Evolutionary conservation across 2,797 vertebrate species (phyloP), one percentile per base, ranked within the genome.

Genomic region (Thalassophryne amazonica): DNA sequence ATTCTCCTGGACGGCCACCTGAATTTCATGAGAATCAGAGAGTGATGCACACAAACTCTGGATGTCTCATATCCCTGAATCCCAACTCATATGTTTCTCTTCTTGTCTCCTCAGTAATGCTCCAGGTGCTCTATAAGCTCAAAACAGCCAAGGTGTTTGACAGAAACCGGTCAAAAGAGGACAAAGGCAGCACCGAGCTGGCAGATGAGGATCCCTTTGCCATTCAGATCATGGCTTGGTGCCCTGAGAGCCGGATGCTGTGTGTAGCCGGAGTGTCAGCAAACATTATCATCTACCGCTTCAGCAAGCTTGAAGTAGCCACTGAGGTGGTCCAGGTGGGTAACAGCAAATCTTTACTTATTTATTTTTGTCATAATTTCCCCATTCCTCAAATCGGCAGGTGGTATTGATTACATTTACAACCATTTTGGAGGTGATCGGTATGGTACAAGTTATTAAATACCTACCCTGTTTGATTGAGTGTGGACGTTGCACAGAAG

Each of bases 91-190:
- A 6, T 7, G 35, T 32, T 0, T 13, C 9, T 33, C 4, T 39
- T 15, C 24, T 10, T 6, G 16, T 47, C 38, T 20, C 12, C 16
- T 29, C 65, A 99, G 97, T 98, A 93, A 99, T 93, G 21, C 91
- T 99, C 73, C 97, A 99, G 92, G 94, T 98, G 70, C 90, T 99
- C 76, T 99, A 99, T 86, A 98, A 98, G 74, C 88, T 99, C 69
- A 99, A 99, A 91, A 99, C 97, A 48, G 93, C 95, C 67, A 99
- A 99, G 92, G 94, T 99, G 59, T 99, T 99, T 85, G 97, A 99
- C 90, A 97, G 96, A 72, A 92, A 93, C 52, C 88, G 93, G 76
- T 92, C 90, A 74, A 97, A 94, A 86, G 96, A 98, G 42, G 97
- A 98, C 69, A 95, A 90, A 69, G 92, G 92, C 47, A 94, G 82